Evolutionary conservation across 2,797 vertebrate genomes (phyloP).

Genomic region (Sarcoramphus papa): DNA sequence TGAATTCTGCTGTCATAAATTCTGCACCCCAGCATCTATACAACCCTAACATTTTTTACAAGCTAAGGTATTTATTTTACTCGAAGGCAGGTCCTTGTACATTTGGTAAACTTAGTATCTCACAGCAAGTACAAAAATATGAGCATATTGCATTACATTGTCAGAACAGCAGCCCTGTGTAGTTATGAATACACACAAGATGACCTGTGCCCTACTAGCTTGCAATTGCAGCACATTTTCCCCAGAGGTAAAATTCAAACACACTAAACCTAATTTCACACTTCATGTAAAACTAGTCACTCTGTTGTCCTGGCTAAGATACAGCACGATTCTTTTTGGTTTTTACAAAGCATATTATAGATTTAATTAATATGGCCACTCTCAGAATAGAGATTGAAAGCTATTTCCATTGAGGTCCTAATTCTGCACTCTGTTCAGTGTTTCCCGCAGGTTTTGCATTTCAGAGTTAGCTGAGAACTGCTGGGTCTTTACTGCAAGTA

Average conservation of each 20-base stretch:
- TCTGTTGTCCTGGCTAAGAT: not conserved
- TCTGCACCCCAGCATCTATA: not conserved
- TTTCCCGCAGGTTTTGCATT: not conserved
- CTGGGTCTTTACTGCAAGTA: not conserved
- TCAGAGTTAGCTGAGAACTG: not conserved
- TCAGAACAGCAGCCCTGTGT: not conserved
- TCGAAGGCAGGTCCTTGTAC: not conserved
- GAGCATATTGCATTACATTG: not conserved
- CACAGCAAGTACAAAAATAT: not conserved
- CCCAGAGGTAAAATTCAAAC: conserved; percentile 22
- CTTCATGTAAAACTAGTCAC: conserved; percentile 18
- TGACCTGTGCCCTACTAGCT: conserved; percentile 30
- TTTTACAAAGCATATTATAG: not conserved
- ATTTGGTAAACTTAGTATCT: not conserved
- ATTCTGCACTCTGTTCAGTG: not conserved
- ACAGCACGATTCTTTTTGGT: not conserved
- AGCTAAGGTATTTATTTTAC: not conserved
- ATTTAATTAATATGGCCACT: not conserved
- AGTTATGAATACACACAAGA: not conserved
- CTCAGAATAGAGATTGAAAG: not conserved
- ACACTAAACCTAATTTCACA: conserved; percentile 31
- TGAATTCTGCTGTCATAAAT: not conserved
- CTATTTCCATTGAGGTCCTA: not conserved
- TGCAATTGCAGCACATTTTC: conserved; percentile 31
- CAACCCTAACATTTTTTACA: not conserved